These are phyloP conservation scores for Martes martes DNA, from an alignment of 2,113 vertebrate genomes.

Conservation along the genomic window DNA sequence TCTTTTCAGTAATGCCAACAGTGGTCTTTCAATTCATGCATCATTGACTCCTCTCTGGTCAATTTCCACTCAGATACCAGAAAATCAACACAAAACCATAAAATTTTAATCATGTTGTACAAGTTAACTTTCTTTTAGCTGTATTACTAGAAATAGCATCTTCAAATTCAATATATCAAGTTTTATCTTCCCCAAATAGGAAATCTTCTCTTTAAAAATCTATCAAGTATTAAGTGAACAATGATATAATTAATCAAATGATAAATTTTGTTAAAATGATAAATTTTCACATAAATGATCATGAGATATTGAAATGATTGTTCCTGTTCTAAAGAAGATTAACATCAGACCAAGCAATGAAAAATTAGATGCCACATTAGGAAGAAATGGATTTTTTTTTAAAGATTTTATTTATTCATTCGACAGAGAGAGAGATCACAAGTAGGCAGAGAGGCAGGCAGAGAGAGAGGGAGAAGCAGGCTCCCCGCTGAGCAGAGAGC, in stretches of 20 bases:
- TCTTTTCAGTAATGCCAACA: background rate
- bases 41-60: background rate
- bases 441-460: too few species aligned
- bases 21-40: background rate
- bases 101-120: background rate
- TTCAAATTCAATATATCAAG: background rate
- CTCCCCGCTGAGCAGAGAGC: too few species aligned
- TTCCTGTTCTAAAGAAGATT: background rate
- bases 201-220: background rate
- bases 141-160: background rate
- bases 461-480: too few species aligned
- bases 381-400: background rate
- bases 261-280: conserved; percentile 11
- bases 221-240: background rate
- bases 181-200: background rate
- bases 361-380: background rate
- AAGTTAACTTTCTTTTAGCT: background rate
- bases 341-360: background rate
- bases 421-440: too few species aligned
- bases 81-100: background rate
- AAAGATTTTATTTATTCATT: too few species aligned
- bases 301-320: background rate
- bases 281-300: background rate
- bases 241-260: background rate
- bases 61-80: background rate